Evolutionary conservation across 2,113 vertebrate genomes (phyloP).

Genomic region (Ailuropoda melanoleuca): DNA sequence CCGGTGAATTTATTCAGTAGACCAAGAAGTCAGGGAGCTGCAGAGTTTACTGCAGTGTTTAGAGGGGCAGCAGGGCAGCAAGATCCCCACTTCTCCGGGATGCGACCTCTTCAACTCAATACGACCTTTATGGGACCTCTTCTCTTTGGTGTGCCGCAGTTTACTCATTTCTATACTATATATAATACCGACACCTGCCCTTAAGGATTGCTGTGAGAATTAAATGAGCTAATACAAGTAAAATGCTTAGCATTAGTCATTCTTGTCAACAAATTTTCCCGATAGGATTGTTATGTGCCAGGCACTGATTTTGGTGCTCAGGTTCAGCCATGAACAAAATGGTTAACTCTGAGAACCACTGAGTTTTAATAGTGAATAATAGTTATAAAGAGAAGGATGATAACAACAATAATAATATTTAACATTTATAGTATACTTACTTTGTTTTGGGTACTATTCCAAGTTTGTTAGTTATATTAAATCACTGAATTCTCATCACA

Average conservation of each 20-base stretch:
- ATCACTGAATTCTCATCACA: neutral
- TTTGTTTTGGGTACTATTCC: neutral
- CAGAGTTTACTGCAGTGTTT: neutral
- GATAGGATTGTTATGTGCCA: neutral
- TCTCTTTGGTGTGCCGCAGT: neutral
- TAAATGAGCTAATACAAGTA: neutral
- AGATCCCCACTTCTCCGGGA: neutral
- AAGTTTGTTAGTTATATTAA: neutral
- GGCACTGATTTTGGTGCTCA: neutral
- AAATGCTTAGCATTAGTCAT: neutral
- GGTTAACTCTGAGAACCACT: neutral
- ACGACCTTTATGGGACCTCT: neutral
- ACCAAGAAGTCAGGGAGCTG: neutral
- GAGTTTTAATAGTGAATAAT: neutral
- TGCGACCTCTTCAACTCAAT: neutral
- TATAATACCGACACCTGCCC: neutral
- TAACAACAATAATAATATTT: neutral
- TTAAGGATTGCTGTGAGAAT: neutral
- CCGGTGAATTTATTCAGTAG: slow-evolving; percentile 34
- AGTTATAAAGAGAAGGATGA: neutral
- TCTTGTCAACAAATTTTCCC: neutral
- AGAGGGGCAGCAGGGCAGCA: neutral
- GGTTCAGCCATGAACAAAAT: neutral
- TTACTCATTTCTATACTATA: slow-evolving; percentile 24
- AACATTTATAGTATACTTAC: neutral